A percentile compares a stretch with the other conserved stretches of the same genome.
Evolutionary conservation across 1,140 invertebrate genomes (phyloP).

Genomic region (Oreohelix idahoensis): DNA sequence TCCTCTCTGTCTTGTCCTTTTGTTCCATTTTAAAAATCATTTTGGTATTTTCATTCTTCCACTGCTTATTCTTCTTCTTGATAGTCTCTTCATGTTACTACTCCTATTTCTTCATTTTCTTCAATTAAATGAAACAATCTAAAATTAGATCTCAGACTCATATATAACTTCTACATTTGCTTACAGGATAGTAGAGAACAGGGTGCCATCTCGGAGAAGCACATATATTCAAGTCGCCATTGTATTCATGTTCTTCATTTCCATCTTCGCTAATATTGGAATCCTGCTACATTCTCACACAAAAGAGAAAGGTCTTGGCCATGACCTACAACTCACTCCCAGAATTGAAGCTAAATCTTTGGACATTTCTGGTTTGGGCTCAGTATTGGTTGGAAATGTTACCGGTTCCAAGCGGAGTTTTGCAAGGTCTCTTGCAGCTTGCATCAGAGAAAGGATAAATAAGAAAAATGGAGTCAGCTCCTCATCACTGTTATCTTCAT

Average conservation of each 20-base stretch:
- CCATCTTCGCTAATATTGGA: background rate
- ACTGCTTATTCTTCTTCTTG: no score
- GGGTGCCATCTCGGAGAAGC: background rate
- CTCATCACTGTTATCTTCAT: background rate
- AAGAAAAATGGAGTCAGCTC: background rate
- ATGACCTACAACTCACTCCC: background rate
- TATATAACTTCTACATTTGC: no score
- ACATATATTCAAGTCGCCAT: background rate
- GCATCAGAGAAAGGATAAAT: background rate
- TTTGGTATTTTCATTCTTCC: no score
- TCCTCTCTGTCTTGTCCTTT: no score
- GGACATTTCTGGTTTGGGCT: background rate
- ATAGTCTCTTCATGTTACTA: no score
- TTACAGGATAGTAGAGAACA: background rate
- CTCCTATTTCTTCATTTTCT: no score
- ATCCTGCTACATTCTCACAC: background rate
- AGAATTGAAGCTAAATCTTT: background rate
- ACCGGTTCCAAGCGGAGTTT: background rate
- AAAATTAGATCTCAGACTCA: no score
- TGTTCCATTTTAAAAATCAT: no score
- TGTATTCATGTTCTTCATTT: slow-evolving; percentile 8
- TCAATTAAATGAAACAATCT: no score
- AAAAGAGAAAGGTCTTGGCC: background rate
- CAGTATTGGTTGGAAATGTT: background rate
- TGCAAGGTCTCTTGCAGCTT: background rate